Conservation (phyloP, 2,797 vertebrate genomes). For the Phataginus tricuspis region DNA sequence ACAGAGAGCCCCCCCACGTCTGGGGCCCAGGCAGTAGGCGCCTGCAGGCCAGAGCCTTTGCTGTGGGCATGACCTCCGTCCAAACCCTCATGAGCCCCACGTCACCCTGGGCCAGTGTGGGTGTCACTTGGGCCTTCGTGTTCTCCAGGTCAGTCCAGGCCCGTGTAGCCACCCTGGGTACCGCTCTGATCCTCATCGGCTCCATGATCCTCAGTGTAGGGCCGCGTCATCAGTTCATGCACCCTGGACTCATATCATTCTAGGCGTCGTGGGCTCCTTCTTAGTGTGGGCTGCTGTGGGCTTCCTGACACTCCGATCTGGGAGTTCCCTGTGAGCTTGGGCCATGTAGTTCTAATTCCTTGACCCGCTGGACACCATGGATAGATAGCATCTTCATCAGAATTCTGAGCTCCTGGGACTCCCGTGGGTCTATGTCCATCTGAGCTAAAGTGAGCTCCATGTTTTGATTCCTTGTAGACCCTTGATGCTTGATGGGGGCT, state of each 20-base stretch:
- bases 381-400: not conserved
- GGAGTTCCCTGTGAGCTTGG: not conserved
- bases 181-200: not conserved
- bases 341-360: not conserved
- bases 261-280: not conserved
- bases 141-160: not conserved
- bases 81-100: not conserved
- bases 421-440: not conserved
- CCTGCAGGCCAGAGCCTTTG: not conserved
- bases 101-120: not conserved
- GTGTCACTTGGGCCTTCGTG: not conserved
- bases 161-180: not conserved
- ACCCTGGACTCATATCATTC: not conserved
- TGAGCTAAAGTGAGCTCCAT: not conserved
- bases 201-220: not conserved
- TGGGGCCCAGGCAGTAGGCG: not conserved
- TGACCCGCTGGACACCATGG: not conserved
- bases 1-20: not conserved
- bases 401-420: not conserved
- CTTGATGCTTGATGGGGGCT: rapidly evolving
- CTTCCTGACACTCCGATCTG: not conserved
- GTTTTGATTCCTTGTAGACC: not conserved
- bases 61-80: not conserved
- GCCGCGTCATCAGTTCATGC: not conserved
- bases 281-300: not conserved